These are phyloP conservation scores for Taeniopygia guttata DNA, from an alignment of 2,797 vertebrate species.

Conservation along the genomic window DNA sequence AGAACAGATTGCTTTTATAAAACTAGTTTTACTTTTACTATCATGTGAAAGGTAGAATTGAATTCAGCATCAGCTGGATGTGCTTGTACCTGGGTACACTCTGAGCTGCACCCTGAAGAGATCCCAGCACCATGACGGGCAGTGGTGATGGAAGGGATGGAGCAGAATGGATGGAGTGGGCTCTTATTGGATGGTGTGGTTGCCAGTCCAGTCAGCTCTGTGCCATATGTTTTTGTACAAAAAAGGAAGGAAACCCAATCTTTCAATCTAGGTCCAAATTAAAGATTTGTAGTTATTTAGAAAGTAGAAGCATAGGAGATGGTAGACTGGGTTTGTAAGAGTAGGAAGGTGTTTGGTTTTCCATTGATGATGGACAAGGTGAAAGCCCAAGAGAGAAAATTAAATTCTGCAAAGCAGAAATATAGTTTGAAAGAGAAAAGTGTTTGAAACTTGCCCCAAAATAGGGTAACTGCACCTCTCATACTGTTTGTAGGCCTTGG, in stretches of 20 bases:
- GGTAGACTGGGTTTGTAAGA: neutral
- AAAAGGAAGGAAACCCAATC: neutral
- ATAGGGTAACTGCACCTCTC: neutral
- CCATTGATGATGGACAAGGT: accelerated
- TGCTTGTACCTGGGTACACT: accelerated
- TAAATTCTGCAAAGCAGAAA: neutral
- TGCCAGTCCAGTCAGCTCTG: neutral
- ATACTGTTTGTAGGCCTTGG: neutral
- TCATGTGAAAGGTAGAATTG: neutral
- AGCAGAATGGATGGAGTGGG: accelerated
- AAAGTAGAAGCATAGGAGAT: neutral
- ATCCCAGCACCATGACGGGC: accelerated
- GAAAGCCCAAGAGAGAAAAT: neutral
- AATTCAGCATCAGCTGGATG: neutral
- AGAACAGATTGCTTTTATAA: neutral
- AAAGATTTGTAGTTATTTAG: neutral
- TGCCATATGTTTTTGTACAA: accelerated
- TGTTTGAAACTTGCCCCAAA: neutral
- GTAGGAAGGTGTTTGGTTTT: neutral
- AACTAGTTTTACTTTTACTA: neutral
- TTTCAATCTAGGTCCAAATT: neutral
- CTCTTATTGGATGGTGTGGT: neutral
- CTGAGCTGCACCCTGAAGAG: neutral
- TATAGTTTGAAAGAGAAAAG: neutral
- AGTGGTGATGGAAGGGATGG: neutral